phyloP scores from a whole-genome alignment of 92 coral and sea anemone species.

The Epizoanthus scotinus region DNA sequence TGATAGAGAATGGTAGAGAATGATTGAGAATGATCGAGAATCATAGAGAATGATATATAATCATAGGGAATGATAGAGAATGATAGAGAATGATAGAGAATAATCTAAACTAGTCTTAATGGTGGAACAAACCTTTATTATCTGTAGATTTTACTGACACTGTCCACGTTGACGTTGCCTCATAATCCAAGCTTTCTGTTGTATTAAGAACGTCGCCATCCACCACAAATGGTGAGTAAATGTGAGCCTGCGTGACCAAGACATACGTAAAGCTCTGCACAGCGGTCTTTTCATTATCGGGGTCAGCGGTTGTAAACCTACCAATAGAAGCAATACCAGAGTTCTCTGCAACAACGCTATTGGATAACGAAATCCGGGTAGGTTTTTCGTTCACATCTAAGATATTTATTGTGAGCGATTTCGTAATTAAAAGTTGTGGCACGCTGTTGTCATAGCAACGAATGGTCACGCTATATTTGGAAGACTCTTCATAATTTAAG shows the following conservation, averaged over 20 bases:
- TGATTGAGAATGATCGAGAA: too few species aligned
- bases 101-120: not conserved
- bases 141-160: conserved; percentile 79
- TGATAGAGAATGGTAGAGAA: too few species aligned
- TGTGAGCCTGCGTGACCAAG: conserved; percentile 40
- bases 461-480: conserved; percentile 59
- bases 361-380: conserved; percentile 63
- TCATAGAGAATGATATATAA: too few species aligned
- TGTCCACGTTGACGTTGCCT: conserved; percentile 59
- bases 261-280: conserved; percentile 78
- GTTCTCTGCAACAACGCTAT: conserved; percentile 76
- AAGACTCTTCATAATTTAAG: conserved; percentile 68
- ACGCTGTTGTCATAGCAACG: conserved; percentile 76
- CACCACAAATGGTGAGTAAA: conserved; percentile 64
- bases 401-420: conserved; percentile 48
- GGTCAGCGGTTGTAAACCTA: conserved; percentile 75
- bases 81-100: too few species aligned
- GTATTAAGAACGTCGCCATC: conserved; percentile 73
- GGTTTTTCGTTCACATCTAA: conserved; percentile 87
- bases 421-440: conserved; percentile 62
- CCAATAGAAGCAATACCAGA: conserved; percentile 72
- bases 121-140: conserved; percentile 52
- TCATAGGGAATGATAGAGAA: too few species aligned
- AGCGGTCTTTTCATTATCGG: conserved; percentile 72
- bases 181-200: conserved; percentile 80